Percentiles rank a stretch among this genome's conserved stretches.
phyloP scores from a whole-genome alignment of 1,140 invertebrate species.

The Ditylenchus dipsaci region DNA sequence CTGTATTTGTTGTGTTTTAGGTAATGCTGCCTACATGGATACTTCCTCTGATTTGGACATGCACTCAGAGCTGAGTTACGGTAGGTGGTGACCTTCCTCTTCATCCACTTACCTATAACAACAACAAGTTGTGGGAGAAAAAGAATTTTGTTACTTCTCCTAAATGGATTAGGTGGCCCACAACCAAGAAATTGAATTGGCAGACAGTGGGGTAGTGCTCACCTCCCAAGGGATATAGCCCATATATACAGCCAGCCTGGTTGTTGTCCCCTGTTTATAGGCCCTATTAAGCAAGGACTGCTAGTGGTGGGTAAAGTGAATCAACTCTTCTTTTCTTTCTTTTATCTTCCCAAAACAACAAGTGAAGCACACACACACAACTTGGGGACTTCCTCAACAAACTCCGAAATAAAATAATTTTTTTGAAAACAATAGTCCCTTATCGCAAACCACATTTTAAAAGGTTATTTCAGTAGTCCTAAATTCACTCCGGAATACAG shows the following conservation, averaged over 20 bases:
- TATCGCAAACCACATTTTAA: background rate
- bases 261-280: background rate
- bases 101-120: background rate
- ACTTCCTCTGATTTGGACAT: slow-evolving; percentile 45
- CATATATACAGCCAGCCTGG: background rate
- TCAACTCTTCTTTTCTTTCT: background rate
- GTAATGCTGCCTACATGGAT: slow-evolving; percentile 37
- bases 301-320: background rate
- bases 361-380: background rate
- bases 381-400: background rate
- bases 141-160: slow-evolving; percentile 10
- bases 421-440: background rate
- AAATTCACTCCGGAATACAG: too few species aligned
- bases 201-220: background rate
- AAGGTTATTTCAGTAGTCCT: background rate
- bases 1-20: slow-evolving; percentile 6
- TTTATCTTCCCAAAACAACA: background rate
- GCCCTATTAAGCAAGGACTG: background rate
- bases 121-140: slow-evolving; percentile 1
- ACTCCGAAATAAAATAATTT: background rate
- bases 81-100: slow-evolving; percentile 10
- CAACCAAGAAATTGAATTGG: slow-evolving; percentile 1
- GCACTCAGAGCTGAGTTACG: slow-evolving; percentile 40
- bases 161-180: slow-evolving; percentile 1
- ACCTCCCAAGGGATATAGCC: background rate